These are phyloP conservation scores for Andrena fulva DNA, from an alignment of 2,888 invertebrate genomes.

Conservation along the genomic window DNA sequence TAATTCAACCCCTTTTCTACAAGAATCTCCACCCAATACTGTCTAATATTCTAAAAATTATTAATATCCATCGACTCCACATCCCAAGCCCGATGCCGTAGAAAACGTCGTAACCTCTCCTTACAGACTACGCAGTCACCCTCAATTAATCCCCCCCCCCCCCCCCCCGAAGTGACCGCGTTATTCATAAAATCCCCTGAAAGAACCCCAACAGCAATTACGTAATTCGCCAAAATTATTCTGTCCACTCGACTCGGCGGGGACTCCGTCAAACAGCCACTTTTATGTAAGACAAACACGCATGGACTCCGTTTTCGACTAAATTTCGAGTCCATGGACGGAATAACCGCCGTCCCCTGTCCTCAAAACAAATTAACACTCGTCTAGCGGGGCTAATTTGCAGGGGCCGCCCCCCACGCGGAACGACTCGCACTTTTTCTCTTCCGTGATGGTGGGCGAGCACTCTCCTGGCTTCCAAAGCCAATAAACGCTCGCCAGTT, in stretches of 20 bases:
- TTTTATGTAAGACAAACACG: neutral
- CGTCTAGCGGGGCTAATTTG: slow-evolving; percentile 13
- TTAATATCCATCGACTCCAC: too few relatives aligned
- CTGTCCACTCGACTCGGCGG: neutral
- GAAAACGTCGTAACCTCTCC: too few relatives aligned
- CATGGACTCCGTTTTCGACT: neutral
- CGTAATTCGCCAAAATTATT: slow-evolving; percentile 2
- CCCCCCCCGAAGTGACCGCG: neutral
- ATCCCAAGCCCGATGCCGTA: neutral
- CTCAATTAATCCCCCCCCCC: too few relatives aligned
- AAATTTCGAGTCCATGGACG: neutral
- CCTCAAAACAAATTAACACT: slow-evolving; percentile 25
- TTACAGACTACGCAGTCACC: too few relatives aligned
- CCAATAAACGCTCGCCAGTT: slow-evolving; percentile 78
- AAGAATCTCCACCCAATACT: too few relatives aligned
- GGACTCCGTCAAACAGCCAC: slow-evolving; percentile 1
- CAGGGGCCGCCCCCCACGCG: neutral
- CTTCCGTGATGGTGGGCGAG: slow-evolving; percentile 40
- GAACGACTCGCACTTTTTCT: slow-evolving; percentile 2
- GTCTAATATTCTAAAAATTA: too few relatives aligned
- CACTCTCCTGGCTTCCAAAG: slow-evolving; percentile 77
- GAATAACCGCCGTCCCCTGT: neutral
- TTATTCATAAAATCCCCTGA: neutral
- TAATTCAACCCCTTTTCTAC: too few relatives aligned
- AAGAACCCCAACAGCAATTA: neutral